A percentile compares a stretch with the other conserved stretches of the same genome.
Conservation (phyloP, 1,140 invertebrate genomes). For the Sycophaga agraensis region DNA sequence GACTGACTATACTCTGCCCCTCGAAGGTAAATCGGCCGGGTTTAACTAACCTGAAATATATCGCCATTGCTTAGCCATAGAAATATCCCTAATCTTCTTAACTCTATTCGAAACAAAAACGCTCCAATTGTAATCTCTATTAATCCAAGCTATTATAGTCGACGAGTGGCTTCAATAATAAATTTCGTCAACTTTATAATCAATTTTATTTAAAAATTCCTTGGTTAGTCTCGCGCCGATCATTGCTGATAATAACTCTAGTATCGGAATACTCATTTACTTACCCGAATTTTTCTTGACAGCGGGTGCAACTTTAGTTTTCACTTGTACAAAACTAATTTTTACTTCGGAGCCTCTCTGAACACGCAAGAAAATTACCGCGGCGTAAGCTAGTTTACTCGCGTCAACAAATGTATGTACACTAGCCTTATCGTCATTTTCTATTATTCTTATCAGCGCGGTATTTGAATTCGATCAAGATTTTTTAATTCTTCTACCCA, state of each 20-base stretch:
- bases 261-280: neutral
- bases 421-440: neutral
- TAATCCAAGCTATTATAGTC: too few relatives aligned
- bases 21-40: too few relatives aligned
- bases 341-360: neutral
- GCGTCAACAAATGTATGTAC: slow-evolving; percentile 15
- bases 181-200: too few relatives aligned
- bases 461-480: slow-evolving; percentile 3
- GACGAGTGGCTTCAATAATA: too few relatives aligned
- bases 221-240: neutral
- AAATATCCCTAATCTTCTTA: too few relatives aligned
- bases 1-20: too few relatives aligned
- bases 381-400: neutral
- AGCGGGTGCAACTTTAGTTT: neutral
- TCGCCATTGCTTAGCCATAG: too few relatives aligned
- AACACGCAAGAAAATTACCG: slow-evolving; percentile 2
- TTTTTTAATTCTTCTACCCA: slow-evolving; percentile 6
- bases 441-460: neutral
- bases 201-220: too few relatives aligned
- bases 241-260: neutral
- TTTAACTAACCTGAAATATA: too few relatives aligned
- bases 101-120: too few relatives aligned
- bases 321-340: neutral
- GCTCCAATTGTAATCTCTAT: too few relatives aligned
- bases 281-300: neutral